Conservation (phyloP, 2,888 invertebrate species). For the Gerosis bhagava region DNA sequence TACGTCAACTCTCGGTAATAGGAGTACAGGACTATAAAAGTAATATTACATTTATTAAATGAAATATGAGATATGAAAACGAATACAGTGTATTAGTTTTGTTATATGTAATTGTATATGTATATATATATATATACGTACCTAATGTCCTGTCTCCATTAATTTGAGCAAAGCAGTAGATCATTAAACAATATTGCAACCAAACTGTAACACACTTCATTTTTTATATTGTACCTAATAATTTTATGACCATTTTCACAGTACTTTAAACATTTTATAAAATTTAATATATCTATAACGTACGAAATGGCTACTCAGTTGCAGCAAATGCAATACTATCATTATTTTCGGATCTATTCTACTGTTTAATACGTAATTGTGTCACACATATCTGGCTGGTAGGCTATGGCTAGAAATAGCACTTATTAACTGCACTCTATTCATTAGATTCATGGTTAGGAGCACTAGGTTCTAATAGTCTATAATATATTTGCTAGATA, state of each 20-base stretch:
- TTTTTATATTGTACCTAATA: too few relatives aligned
- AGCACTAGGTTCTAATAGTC: too few relatives aligned
- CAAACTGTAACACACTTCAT: slow-evolving; percentile 29
- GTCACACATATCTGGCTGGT: slow-evolving; percentile 40
- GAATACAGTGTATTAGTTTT: too few relatives aligned
- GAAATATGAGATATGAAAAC: too few relatives aligned
- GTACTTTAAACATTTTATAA: too few relatives aligned
- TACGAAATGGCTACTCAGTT: slow-evolving; percentile 17
- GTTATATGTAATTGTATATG: too few relatives aligned
- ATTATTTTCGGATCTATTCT: slow-evolving; percentile 40
- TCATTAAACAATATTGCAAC: slow-evolving; percentile 28
- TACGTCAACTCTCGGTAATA: too few relatives aligned
- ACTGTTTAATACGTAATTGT: slow-evolving; percentile 43
- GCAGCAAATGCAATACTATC: slow-evolving; percentile 28
- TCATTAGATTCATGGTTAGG: slow-evolving; percentile 19
- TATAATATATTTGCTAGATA: too few relatives aligned
- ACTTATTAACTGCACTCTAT: slow-evolving; percentile 21
- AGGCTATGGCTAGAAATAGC: slow-evolving; percentile 48
- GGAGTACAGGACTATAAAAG: too few relatives aligned
- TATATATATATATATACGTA: slow-evolving; percentile 21
- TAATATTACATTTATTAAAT: too few relatives aligned
- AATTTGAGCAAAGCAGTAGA: slow-evolving; percentile 34
- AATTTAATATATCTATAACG: too few relatives aligned
- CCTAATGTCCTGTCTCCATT: slow-evolving; percentile 39
- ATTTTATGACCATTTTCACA: too few relatives aligned